Conservation (phyloP, 2,888 invertebrate genomes). For the Flexamia atlantica region DNA sequence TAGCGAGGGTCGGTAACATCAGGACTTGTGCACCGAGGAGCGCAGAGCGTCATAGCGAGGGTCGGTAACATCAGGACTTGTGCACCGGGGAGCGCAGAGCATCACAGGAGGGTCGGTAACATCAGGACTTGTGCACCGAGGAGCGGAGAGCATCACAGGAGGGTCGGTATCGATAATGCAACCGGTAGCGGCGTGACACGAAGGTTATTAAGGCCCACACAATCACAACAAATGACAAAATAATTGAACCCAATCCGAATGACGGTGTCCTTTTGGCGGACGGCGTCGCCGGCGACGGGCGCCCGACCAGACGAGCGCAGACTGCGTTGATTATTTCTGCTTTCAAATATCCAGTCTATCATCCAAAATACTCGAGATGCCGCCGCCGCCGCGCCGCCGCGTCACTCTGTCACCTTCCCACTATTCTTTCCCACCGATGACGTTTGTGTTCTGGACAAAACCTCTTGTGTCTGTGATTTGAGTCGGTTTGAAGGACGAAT, state of each 20-base stretch:
- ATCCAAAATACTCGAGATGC: slow-evolving; percentile 47
- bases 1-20: too few relatives aligned
- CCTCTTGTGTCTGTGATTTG: too few relatives aligned
- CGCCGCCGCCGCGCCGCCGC: slow-evolving; percentile 21
- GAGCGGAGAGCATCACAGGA: too few relatives aligned
- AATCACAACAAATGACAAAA: slow-evolving; percentile 66
- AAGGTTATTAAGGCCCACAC: slow-evolving; percentile 59
- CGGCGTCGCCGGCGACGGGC: slow-evolving; percentile 39
- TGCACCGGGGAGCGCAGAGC: too few relatives aligned
- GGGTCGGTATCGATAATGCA: slow-evolving; percentile 3
- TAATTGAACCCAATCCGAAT: slow-evolving; percentile 65
- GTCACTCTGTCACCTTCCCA: slow-evolving; percentile 25
- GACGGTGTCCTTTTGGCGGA: slow-evolving; percentile 64
- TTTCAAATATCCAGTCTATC: slow-evolving; percentile 54
- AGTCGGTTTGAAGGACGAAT: too few relatives aligned
- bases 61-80: too few relatives aligned
- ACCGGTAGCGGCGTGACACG: slow-evolving; percentile 41
- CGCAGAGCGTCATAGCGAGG: too few relatives aligned
- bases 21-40: too few relatives aligned
- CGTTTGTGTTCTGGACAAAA: background rate
- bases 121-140: too few relatives aligned
- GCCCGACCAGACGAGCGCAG: slow-evolving; percentile 16
- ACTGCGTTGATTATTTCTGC: slow-evolving; percentile 50
- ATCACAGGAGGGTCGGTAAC: too few relatives aligned
- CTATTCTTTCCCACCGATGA: background rate